Base-by-base conservation (phyloP, 2,797 vertebrate genomes). In the Hylomyscus alleni region DNA sequence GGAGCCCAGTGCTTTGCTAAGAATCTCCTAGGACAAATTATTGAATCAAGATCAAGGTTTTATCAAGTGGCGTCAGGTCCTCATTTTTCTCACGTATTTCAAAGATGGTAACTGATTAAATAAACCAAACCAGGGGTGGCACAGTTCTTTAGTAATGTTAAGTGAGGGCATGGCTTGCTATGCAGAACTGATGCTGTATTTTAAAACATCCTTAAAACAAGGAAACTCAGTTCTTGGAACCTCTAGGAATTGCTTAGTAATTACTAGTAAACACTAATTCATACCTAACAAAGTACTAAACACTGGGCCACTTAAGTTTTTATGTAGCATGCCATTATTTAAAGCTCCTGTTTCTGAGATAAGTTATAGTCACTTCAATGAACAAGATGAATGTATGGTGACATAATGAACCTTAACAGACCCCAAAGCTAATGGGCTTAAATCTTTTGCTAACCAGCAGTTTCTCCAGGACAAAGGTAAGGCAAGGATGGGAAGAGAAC, bases 41-140 rank as follows among this genome's bases (percentile, higher is more conserved):
- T 0, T 75, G 40, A 83, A 91, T 75, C 12, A 95, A 47, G 80
- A 90, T 77, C 76, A 62, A 44, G 50, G 22, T 60, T 84, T 73
- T 92, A n/a, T 65, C 44, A 89, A 78, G 84, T 40, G 20, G 37
- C 40, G 80, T 19, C 13, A 87, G 44, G 22, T 78, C 60, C 47
- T 44, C 40, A 83, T 80, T 76, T 91, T 88, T n/a, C 81, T 86
- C 26, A n/a, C 31, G 26, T 56, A 89, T 84, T 91, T 94, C 26
- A 81, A 80, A 91, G 89, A 91, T 26, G 17, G 10, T 54, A 69
- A 91, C 40, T 67, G 3, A 86, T 54, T 90, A 88, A 94, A 47
- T 20, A 72, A 69, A 92, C 90, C 65, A 87, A 84, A 83, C 80
- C 44, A 50, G 31, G n/a, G 58, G 44, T 1, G 34, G 29, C 34